Percentiles rank a stretch among this genome's conserved stretches.
Evolutionary conservation across 53 echinoderm and acorn worm species (phyloP).

Genomic region (Hippasteria phrygiana): DNA sequence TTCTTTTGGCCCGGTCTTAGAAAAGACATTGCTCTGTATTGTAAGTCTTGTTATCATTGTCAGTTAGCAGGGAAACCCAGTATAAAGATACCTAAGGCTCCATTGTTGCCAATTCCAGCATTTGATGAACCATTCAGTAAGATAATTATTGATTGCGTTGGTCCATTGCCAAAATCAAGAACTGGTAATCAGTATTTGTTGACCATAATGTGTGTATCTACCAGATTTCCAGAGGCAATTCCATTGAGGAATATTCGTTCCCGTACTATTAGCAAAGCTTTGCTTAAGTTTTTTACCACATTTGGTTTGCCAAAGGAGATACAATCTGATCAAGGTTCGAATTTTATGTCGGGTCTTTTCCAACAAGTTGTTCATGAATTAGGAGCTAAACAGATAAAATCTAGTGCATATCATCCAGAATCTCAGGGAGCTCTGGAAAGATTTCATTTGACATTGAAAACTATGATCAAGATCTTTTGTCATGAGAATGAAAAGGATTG

Average conservation of each 20-base stretch:
- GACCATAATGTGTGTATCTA: conserved; percentile 80
- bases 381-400: conserved; percentile 50
- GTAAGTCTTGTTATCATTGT: conserved; percentile 66
- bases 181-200: conserved; percentile 68
- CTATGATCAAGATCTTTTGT: conserved; percentile 68
- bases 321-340: no score
- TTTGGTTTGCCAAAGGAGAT: conserved; percentile 47
- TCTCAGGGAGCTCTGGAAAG: conserved; percentile 74
- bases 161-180: conserved; percentile 68
- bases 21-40: conserved; percentile 40
- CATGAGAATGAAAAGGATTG: conserved; percentile 47
- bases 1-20: conserved; percentile 65
- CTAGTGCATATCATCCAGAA: conserved; percentile 82
- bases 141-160: conserved; percentile 70
- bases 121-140: conserved; percentile 71
- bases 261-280: conserved; percentile 38
- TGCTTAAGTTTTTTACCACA: conserved; percentile 66
- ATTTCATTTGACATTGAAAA: conserved; percentile 78
- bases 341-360: conserved; percentile 51
- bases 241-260: conserved; percentile 74
- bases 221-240: conserved; percentile 82
- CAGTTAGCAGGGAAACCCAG: conserved; percentile 74
- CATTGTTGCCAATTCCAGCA: conserved; percentile 69
- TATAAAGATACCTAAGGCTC: conserved; percentile 62
- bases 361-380: conserved; percentile 63